Evolutionary conservation across 1,140 invertebrate species (phyloP).

Genomic region (Fopius arisanus): DNA sequence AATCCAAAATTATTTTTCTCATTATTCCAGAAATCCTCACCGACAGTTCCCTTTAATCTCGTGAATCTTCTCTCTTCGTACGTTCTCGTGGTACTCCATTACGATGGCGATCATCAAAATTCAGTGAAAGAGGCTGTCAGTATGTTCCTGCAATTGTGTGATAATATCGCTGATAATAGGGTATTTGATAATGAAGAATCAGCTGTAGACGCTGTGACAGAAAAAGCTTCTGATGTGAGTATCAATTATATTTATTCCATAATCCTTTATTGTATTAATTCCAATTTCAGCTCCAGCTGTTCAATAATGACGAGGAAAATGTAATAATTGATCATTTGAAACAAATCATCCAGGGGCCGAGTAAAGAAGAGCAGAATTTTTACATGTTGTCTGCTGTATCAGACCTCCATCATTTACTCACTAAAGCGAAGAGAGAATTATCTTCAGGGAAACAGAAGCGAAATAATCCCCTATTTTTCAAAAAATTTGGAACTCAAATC

Average conservation of each 20-base stretch:
- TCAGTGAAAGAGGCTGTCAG: conserved; percentile 68
- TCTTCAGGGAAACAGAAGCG: background rate
- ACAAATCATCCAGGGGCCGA: background rate
- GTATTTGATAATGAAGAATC: conserved; percentile 69
- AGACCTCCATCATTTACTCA: background rate
- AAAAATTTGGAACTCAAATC: background rate
- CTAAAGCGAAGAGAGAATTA: background rate
- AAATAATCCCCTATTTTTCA: background rate
- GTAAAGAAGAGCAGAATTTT: background rate
- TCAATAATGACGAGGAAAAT: background rate
- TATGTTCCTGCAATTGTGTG: conserved; percentile 69
- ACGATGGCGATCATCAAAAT: conserved; percentile 74
- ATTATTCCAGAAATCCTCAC: conserved; percentile 68
- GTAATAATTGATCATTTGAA: background rate
- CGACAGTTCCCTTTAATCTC: conserved; percentile 74
- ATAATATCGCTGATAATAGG: conserved; percentile 68
- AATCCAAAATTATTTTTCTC: background rate
- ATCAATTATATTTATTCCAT: background rate
- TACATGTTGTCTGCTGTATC: background rate
- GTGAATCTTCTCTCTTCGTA: conserved; percentile 76
- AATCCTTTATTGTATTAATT: background rate
- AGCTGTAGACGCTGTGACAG: conserved; percentile 71
- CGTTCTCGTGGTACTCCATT: conserved; percentile 71
- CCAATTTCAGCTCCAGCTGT: background rate
- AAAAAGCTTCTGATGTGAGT: conserved; percentile 67